Percentiles rank a stretch among this genome's conserved stretches.
Conservation (phyloP, 30 jellyfish, hydroid and myxozoan genomes). For the Catostylus mosaicus region DNA sequence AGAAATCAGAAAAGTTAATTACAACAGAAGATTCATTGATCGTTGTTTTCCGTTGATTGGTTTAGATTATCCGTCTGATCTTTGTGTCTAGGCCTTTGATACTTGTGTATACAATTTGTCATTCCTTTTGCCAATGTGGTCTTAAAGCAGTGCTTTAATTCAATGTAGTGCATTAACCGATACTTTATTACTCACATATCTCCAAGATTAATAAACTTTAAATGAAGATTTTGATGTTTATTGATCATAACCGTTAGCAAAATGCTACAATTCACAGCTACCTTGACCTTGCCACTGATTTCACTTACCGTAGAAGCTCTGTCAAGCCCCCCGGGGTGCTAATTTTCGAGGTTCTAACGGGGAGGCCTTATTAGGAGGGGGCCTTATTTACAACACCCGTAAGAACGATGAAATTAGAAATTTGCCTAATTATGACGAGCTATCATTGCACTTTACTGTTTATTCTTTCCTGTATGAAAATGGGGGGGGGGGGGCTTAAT, state of each 20-base stretch:
- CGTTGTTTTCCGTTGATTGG: background rate
- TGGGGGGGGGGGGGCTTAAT: no score
- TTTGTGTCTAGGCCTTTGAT: slow-evolving; percentile 7
- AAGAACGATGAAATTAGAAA: no score
- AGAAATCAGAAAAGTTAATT: background rate
- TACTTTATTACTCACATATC: background rate
- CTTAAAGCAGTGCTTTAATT: background rate
- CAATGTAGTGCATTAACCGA: background rate
- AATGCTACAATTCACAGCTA: background rate
- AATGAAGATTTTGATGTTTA: background rate
- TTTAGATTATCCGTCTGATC: background rate
- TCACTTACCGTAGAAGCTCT: no score
- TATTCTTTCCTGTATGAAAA: no score
- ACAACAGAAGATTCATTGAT: background rate
- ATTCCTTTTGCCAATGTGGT: background rate
- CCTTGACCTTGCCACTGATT: no score
- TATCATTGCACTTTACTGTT: no score
- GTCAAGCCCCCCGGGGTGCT: no score
- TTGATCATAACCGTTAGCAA: background rate
- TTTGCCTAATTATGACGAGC: no score
- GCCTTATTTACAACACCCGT: no score
- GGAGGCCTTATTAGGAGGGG: no score
- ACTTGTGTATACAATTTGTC: background rate
- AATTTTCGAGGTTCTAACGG: no score
- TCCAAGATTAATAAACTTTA: background rate